Conservation (phyloP, 2,888 invertebrate species). For the Exephanes ischioxanthus region DNA sequence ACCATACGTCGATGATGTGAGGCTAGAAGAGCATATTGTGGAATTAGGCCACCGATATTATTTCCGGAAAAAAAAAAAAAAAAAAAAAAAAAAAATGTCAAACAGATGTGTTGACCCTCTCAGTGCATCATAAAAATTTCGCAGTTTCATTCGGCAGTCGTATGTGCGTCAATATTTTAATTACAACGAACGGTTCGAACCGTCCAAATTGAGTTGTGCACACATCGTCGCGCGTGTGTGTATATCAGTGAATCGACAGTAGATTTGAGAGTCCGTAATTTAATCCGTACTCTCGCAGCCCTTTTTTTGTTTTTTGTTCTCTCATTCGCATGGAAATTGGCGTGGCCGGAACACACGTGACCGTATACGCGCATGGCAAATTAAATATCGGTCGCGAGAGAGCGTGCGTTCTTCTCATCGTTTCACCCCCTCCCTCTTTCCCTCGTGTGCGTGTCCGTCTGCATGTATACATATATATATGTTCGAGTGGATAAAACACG, state of each 20-base stretch:
- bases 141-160: neutral
- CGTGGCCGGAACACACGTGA: conserved; percentile 32
- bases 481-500: conserved; percentile 63
- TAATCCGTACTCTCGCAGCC: conserved; percentile 32
- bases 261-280: conserved; percentile 39
- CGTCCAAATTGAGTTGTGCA: neutral
- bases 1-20: too few relatives aligned
- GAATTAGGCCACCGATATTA: neutral
- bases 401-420: conserved; percentile 55
- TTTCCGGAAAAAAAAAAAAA: neutral
- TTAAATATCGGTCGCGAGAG: conserved; percentile 77
- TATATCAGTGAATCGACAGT: neutral
- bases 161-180: neutral
- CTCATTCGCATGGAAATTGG: conserved; percentile 36
- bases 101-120: neutral
- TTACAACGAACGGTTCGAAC: neutral
- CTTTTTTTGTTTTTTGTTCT: conserved; percentile 27
- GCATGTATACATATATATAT: neutral
- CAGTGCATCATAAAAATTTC: too few relatives aligned
- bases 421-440: conserved; percentile 56
- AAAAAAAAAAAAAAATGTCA: neutral
- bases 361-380: conserved; percentile 72
- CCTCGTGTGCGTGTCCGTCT: conserved; percentile 78
- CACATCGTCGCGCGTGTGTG: neutral
- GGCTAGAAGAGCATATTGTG: too few relatives aligned